phyloP scores from a whole-genome alignment of 2,113 vertebrate genomes.

The Phyllostomus hastatus region DNA sequence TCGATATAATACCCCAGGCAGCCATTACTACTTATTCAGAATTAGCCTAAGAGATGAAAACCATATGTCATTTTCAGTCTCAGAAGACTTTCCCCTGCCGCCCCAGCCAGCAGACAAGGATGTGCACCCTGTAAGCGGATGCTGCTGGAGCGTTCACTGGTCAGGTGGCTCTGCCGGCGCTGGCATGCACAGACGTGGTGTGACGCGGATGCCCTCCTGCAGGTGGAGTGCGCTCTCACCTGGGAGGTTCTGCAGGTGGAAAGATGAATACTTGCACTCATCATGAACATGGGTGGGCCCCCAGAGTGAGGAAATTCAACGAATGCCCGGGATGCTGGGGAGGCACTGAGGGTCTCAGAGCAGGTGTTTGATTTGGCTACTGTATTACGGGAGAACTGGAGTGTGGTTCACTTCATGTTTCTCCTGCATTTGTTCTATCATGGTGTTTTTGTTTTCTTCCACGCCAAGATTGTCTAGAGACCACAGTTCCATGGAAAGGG shows the following conservation, averaged over 20 bases:
- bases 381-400: background rate
- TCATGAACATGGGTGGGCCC: accelerated
- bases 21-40: background rate
- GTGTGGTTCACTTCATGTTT: background rate
- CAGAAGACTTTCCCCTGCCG: background rate
- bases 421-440: background rate
- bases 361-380: background rate
- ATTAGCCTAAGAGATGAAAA: background rate
- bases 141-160: background rate
- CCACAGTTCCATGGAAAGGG: background rate
- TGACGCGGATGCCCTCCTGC: background rate
- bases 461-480: background rate
- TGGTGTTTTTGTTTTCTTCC: background rate
- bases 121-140: background rate
- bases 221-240: background rate
- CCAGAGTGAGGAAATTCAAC: background rate
- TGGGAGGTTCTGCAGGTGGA: background rate
- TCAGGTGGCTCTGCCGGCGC: background rate
- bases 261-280: background rate
- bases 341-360: background rate
- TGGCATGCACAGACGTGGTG: background rate
- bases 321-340: accelerated
- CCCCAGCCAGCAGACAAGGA: background rate
- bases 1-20: background rate
- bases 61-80: background rate